These are phyloP conservation scores for Leucozona laternaria DNA, from an alignment of 2,888 invertebrate genomes.

Conservation along the genomic window DNA sequence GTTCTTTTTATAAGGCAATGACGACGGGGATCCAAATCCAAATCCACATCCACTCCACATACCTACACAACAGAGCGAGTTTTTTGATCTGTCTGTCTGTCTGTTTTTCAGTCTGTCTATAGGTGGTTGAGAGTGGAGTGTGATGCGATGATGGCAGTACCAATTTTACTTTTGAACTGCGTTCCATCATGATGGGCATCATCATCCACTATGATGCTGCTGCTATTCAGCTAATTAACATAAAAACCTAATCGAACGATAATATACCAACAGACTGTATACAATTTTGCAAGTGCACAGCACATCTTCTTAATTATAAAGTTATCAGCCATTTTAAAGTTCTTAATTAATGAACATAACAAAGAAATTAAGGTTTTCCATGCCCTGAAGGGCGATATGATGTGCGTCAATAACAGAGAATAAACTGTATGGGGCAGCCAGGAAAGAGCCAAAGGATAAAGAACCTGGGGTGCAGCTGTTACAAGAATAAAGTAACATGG, in stretches of 20 bases:
- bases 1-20: conserved; percentile 54
- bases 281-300: conserved; percentile 57
- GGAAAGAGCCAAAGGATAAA: neutral
- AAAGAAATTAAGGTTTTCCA: conserved; percentile 38
- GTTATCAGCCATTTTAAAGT: conserved; percentile 63
- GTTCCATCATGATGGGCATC: conserved; percentile 29
- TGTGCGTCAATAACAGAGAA: neutral
- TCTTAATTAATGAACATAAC: conserved; percentile 65
- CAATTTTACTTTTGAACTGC: conserved; percentile 59
- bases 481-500: neutral
- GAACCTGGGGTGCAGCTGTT: conserved; percentile 36
- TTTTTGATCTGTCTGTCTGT: conserved; percentile 30
- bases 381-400: conserved; percentile 9
- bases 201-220: conserved; percentile 37
- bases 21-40: conserved; percentile 19
- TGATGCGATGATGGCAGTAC: conserved; percentile 47
- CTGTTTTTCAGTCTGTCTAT: conserved; percentile 27
- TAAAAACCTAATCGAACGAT: conserved; percentile 56
- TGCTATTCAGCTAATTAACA: conserved; percentile 46
- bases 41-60: neutral
- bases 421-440: neutral
- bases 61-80: neutral
- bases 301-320: conserved; percentile 70
- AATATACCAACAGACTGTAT: conserved; percentile 41
- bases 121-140: neutral